phyloP scores from a whole-genome alignment of 2,797 vertebrate genomes.

The Darevskia nairensis region DNA sequence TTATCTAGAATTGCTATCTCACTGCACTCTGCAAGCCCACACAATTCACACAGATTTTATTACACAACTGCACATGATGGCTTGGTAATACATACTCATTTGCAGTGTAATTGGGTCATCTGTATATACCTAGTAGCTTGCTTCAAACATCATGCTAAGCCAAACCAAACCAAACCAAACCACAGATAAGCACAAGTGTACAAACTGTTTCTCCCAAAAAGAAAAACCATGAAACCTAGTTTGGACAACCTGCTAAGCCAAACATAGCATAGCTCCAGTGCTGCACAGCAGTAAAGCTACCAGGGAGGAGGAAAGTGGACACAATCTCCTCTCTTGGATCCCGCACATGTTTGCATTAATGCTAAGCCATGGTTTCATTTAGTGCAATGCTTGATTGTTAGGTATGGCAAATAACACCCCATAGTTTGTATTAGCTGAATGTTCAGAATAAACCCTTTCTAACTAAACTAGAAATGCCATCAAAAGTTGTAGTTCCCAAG shows the following conservation, averaged over 20 bases:
- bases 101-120: too few relatives aligned
- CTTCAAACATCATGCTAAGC: background rate
- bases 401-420: background rate
- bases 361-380: background rate
- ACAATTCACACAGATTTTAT: background rate
- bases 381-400: background rate
- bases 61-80: background rate
- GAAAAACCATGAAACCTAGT: too few relatives aligned
- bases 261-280: too few relatives aligned
- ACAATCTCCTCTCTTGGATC: background rate
- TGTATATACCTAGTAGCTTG: background rate
- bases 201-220: background rate
- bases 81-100: too few relatives aligned
- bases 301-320: too few relatives aligned
- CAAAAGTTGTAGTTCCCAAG: background rate
- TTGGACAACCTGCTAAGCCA: too few relatives aligned
- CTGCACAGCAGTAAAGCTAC: too few relatives aligned
- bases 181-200: background rate
- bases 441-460: background rate
- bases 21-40: background rate
- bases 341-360: too few relatives aligned
- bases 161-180: too few relatives aligned
- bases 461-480: background rate
- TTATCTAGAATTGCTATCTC: background rate
- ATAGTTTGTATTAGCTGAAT: background rate